These are phyloP conservation scores for Lycaena phlaeas DNA, from an alignment of 2,888 invertebrate species.

Conservation along the genomic window DNA sequence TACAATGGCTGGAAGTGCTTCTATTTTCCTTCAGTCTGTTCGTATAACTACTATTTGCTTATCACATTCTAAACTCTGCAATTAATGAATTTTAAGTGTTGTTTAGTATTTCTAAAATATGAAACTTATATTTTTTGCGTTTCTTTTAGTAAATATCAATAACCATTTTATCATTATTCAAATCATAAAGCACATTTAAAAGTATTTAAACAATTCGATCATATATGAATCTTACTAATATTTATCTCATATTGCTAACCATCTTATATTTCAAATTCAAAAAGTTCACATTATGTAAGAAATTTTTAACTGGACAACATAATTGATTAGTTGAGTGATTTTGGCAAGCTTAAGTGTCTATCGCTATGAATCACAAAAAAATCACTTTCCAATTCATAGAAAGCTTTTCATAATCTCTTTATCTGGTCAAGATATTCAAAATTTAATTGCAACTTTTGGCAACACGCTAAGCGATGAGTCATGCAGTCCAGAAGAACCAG, in stretches of 20 bases:
- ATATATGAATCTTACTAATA: no score
- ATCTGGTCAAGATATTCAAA: conserved; percentile 4
- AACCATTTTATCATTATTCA: no score
- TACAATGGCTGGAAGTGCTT: conserved; percentile 5
- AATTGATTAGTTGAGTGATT: conserved; percentile 2
- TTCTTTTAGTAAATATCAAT: no score
- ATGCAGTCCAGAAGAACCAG: not conserved
- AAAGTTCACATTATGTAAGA: no score
- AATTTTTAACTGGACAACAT: not conserved
- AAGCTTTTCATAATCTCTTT: conserved; percentile 1
- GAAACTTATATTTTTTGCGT: no score
- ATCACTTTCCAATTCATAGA: conserved; percentile 3
- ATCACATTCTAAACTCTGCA: no score
- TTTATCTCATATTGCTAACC: no score
- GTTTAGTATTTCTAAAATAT: not conserved
- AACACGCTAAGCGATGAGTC: conserved; percentile 5
- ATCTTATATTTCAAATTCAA: no score
- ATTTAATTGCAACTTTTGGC: conserved; percentile 8
- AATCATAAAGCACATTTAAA: no score
- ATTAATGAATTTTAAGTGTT: not conserved
- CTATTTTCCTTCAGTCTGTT: not conserved
- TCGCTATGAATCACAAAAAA: not conserved
- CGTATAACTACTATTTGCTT: not conserved
- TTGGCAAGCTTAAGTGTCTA: not conserved
- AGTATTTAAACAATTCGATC: no score